These are phyloP conservation scores for Danio choprae DNA, from an alignment of 2,797 vertebrate genomes.

Conservation along the genomic window DNA sequence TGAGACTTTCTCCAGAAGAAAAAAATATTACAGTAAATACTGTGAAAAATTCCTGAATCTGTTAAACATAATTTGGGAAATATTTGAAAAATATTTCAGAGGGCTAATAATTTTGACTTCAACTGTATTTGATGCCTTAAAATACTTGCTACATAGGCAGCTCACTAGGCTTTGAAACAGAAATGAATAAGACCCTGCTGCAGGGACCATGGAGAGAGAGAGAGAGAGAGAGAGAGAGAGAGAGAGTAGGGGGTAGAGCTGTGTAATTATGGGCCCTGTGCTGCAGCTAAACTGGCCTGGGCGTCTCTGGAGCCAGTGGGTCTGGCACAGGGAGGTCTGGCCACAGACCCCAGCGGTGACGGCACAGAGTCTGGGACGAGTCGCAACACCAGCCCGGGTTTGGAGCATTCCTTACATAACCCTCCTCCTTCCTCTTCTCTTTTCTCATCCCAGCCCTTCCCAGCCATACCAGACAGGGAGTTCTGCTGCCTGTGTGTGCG, in stretches of 20 bases:
- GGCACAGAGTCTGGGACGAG: slow-evolving; percentile 89
- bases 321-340: slow-evolving; percentile 88
- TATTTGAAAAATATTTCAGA: too few relatives aligned
- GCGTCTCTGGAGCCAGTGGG: slow-evolving; percentile 87
- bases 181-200: slow-evolving; percentile 56
- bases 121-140: too few relatives aligned
- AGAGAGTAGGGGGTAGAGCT: slow-evolving; percentile 61
- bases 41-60: too few relatives aligned
- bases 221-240: slow-evolving; percentile 10
- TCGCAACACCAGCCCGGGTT: slow-evolving; percentile 85
- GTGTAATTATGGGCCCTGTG: slow-evolving; percentile 84
- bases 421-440: slow-evolving; percentile 63
- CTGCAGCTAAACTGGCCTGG: slow-evolving; percentile 84
- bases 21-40: too few relatives aligned
- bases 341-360: slow-evolving; percentile 87
- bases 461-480: slow-evolving; percentile 41
- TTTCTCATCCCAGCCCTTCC: slow-evolving; percentile 43
- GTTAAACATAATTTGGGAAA: too few relatives aligned
- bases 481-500: slow-evolving; percentile 50
- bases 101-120: too few relatives aligned
- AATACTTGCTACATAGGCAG: too few relatives aligned
- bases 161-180: not conserved
- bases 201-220: slow-evolving; percentile 39
- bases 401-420: slow-evolving; percentile 83
- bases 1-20: too few relatives aligned